Evolutionary conservation across 2,113 vertebrate species (phyloP), one percentile per base, ranked within the genome.

Genomic region (Helogale parvula): DNA sequence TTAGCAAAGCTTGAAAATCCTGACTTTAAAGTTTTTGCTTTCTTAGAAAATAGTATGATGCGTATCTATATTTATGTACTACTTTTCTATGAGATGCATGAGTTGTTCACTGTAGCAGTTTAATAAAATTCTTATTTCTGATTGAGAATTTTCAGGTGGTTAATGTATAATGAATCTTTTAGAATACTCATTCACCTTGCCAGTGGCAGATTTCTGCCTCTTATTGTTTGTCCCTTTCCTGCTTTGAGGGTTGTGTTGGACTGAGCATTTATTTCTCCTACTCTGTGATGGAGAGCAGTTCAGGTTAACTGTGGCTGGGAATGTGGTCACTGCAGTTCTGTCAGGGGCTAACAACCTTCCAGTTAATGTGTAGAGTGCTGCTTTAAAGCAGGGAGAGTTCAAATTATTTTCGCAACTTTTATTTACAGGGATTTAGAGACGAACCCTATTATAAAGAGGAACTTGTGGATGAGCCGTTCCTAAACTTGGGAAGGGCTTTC

Each of bases 381-480:
- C 63, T 93, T 65, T 76, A 63, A 86, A 83, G 82, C 13, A 87
- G 16, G 4, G 74, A 0, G 63, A 38, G 21, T 47, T 90, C 68
- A 90, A 27, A 4, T 82, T 77, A 85, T 88, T 95, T 92, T 92
- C 96, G 54, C 57, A 23, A 93, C 82, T 65, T 93, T 96, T 95
- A 17, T 93, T 54, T 93, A 63, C 95, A 99, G 99, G 98, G 97
- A 92, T 99, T 99, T 98, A 98, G 98, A 94, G 98, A 99, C 90
- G 99, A 98, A 88, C 97, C 98, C 0, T 98, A 98, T 97, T 98
- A 98, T 90, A 96, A 97, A 92, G 99, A 99, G 98, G 99, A 99
- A 29, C 96, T 98, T 8, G 99, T 99, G 41, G 99, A 99, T 71
- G 99, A 99, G 35, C 98, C 98, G 0, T 98, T 98, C 98, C 97